Conservation (phyloP, 2,888 invertebrate genomes). For the Phengaris alcon region DNA sequence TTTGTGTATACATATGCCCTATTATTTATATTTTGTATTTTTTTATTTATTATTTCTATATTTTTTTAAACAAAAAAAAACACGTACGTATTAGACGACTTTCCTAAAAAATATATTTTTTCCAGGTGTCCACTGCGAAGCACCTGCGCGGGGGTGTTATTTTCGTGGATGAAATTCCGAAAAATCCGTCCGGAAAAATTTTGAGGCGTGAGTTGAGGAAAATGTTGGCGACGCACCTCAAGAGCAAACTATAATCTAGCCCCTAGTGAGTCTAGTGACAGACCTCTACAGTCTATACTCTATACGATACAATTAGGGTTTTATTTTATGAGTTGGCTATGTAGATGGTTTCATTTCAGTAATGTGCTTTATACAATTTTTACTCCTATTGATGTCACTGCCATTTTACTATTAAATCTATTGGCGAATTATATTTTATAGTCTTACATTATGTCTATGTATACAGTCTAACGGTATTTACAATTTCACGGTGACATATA, state of each 20-base stretch:
- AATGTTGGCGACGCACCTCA: slow-evolving; percentile 53
- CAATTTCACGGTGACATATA: too few species aligned
- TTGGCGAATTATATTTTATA: too few species aligned
- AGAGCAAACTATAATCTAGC: slow-evolving; percentile 61
- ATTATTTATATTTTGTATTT: too few species aligned
- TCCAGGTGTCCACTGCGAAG: slow-evolving; percentile 85
- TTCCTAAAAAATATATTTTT: neutral
- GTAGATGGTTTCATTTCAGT: neutral
- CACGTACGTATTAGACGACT: too few species aligned
- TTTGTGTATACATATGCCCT: too few species aligned
- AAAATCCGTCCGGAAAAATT: slow-evolving; percentile 89
- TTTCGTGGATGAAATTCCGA: slow-evolving; percentile 87
- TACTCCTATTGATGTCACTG: neutral
- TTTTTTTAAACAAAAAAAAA: too few species aligned
- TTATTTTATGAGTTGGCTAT: neutral
- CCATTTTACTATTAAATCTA: neutral
- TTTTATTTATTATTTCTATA: too few species aligned
- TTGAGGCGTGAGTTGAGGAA: slow-evolving; percentile 80
- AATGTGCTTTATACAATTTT: neutral
- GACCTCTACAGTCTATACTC: neutral
- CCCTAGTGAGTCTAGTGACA: neutral
- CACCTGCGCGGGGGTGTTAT: slow-evolving; percentile 85
- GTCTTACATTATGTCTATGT: too few species aligned
- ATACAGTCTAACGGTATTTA: too few species aligned
- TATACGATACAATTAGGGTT: neutral